These are phyloP conservation scores for Holacanthus passer DNA, from an alignment of 2,113 vertebrate genomes.

Conservation along the genomic window DNA sequence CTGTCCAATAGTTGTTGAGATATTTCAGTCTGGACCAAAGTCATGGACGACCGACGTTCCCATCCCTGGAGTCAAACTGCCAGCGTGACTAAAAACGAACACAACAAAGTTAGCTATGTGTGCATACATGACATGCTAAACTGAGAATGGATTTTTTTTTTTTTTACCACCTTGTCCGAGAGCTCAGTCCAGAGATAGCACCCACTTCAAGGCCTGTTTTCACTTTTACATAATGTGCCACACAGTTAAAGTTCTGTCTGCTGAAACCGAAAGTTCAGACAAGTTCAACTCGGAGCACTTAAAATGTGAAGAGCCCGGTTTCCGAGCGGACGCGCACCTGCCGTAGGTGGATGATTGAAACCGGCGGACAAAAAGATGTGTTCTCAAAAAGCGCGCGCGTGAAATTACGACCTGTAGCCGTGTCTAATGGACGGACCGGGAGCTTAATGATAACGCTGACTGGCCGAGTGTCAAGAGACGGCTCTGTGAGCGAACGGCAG, in stretches of 20 bases:
- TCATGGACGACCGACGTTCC: no score
- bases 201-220: neutral
- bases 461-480: neutral
- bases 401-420: slow-evolving; percentile 4
- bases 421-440: neutral
- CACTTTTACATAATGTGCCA: neutral
- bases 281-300: neutral
- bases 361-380: slow-evolving; percentile 7
- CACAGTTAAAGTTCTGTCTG: slow-evolving; percentile 2
- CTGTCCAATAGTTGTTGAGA: no score
- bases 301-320: neutral
- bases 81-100: no score
- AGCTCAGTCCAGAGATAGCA: neutral
- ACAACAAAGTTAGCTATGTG: no score
- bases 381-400: slow-evolving; percentile 9
- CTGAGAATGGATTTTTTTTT: neutral
- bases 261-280: slow-evolving; percentile 1
- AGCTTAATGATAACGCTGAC: neutral
- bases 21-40: no score
- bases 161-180: neutral
- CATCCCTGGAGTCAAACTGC: no score
- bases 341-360: slow-evolving; percentile 27
- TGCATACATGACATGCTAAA: neutral
- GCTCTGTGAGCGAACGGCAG: neutral
- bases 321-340: neutral